A percentile compares a stretch with the other conserved stretches of the same genome.
Evolutionary conservation across 1,140 invertebrate species (phyloP).

Genomic region (Nomia melanderi): DNA sequence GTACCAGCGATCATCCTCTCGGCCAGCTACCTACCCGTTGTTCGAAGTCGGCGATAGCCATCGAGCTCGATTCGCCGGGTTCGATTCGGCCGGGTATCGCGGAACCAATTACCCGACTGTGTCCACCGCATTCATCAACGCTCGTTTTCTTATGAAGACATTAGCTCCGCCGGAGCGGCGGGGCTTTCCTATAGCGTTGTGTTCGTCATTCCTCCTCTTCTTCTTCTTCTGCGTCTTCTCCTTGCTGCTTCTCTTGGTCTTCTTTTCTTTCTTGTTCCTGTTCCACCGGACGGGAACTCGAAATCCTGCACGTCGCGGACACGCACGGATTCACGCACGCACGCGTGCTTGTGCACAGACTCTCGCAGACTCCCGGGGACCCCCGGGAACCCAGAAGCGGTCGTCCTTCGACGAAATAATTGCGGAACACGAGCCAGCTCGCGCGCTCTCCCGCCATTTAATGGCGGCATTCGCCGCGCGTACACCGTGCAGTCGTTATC

Average conservation of each 20-base stretch:
- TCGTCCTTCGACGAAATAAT: constrained; percentile 65
- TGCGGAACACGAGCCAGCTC: constrained; percentile 64
- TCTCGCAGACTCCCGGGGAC: background rate
- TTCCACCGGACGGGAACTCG: background rate
- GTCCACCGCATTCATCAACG: constrained; percentile 1
- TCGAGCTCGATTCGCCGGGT: background rate
- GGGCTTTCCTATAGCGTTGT: background rate
- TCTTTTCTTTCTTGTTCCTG: background rate
- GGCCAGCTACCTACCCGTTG: background rate
- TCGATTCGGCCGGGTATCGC: background rate
- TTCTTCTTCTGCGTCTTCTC: too few relatives aligned
- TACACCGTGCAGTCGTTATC: constrained; percentile 70
- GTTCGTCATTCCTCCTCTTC: background rate
- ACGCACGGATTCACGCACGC: too few relatives aligned
- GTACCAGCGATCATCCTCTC: too few relatives aligned
- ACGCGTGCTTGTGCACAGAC: background rate
- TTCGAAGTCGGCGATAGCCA: background rate
- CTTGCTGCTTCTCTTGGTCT: too few relatives aligned
- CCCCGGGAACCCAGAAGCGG: constrained; percentile 56
- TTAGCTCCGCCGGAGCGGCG: constrained; percentile 11
- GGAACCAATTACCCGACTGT: constrained; percentile 4
- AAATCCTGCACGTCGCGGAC: constrained; percentile 58
- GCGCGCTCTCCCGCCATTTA: constrained; percentile 67
- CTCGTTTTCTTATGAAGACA: constrained; percentile 39
- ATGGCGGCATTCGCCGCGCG: constrained; percentile 66